Percentiles rank a stretch among this genome's conserved stretches.
Conservation (phyloP, 1,140 invertebrate genomes). For the Venturia canescens region DNA sequence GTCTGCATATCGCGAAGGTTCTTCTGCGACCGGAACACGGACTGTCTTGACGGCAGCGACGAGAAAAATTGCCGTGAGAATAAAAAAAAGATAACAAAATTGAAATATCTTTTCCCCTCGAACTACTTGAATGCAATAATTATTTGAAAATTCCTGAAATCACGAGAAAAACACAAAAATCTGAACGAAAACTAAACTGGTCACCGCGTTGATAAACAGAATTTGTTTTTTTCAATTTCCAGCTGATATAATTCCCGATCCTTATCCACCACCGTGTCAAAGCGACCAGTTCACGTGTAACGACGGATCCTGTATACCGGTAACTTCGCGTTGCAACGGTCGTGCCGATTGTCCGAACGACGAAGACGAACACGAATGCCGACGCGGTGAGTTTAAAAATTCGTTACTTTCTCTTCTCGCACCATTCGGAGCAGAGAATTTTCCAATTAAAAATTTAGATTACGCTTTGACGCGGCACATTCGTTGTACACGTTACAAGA, state of each 20-base stretch:
- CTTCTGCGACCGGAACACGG: conserved; percentile 78
- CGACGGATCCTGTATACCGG: conserved; percentile 81
- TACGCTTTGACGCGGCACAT: conserved; percentile 14
- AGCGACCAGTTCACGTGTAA: conserved; percentile 79
- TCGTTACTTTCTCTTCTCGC: background rate
- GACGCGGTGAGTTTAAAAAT: conserved; percentile 59
- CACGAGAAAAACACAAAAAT: background rate
- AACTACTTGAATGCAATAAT: too few relatives aligned
- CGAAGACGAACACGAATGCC: conserved; percentile 83
- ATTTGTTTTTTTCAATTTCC: too few relatives aligned
- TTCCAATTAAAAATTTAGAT: background rate
- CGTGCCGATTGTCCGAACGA: conserved; percentile 86
- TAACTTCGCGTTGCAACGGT: conserved; percentile 84
- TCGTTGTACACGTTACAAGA: conserved; percentile 1
- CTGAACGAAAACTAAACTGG: too few relatives aligned
- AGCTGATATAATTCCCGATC: conserved; percentile 53
- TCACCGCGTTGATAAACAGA: too few relatives aligned
- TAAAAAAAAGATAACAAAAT: conserved; percentile 65
- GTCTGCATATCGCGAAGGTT: conserved; percentile 77
- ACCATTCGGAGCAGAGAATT: background rate
- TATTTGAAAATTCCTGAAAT: background rate
- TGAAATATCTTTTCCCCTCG: background rate
- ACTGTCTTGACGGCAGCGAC: conserved; percentile 86
- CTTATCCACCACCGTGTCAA: conserved; percentile 60
- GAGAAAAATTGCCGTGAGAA: conserved; percentile 84